These are phyloP conservation scores for Dissostichus mawsoni DNA, from an alignment of 2,113 vertebrate genomes.

Conservation along the genomic window DNA sequence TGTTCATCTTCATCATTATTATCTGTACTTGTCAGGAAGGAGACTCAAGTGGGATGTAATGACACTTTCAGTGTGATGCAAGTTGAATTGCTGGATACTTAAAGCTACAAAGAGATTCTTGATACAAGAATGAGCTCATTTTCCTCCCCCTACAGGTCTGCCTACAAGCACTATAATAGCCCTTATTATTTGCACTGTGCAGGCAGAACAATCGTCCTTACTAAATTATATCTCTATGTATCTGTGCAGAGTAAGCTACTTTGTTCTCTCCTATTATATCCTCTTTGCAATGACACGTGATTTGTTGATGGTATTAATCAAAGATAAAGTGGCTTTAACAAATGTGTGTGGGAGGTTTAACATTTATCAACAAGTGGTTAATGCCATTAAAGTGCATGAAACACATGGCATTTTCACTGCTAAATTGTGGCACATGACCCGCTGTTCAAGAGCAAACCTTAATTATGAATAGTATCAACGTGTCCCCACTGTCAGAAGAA, in stretches of 20 bases:
- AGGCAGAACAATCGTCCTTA: conserved; percentile 56
- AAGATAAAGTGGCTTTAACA: conserved; percentile 30
- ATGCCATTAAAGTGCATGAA: conserved; percentile 57
- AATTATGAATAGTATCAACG: conserved; percentile 42
- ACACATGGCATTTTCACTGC: conserved; percentile 32
- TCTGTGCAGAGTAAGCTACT: conserved; percentile 30
- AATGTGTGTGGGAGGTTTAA: conserved; percentile 45
- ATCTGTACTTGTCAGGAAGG: conserved; percentile 41
- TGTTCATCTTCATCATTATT: conserved; percentile 45
- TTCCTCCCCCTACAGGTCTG: conserved; percentile 52
- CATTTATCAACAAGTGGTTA: conserved; percentile 59
- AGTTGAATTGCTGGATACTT: conserved; percentile 47
- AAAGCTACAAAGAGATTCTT: conserved; percentile 49
- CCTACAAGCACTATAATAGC: conserved; percentile 56
- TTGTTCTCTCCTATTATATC: conserved; percentile 42
- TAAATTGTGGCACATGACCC: conserved; percentile 45
- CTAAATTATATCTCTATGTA: conserved; percentile 47
- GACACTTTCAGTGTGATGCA: conserved; percentile 33
- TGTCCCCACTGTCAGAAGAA: conserved; percentile 35
- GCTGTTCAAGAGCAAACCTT: conserved; percentile 49
- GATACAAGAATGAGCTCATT: conserved; percentile 47
- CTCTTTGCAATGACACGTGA: conserved; percentile 22
- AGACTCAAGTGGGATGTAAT: conserved; percentile 58
- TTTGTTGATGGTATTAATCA: conserved; percentile 52
- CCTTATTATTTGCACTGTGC: conserved; percentile 59